Evolutionary conservation across 2,888 invertebrate species (phyloP).

Genomic region (Homarus gammarus): DNA sequence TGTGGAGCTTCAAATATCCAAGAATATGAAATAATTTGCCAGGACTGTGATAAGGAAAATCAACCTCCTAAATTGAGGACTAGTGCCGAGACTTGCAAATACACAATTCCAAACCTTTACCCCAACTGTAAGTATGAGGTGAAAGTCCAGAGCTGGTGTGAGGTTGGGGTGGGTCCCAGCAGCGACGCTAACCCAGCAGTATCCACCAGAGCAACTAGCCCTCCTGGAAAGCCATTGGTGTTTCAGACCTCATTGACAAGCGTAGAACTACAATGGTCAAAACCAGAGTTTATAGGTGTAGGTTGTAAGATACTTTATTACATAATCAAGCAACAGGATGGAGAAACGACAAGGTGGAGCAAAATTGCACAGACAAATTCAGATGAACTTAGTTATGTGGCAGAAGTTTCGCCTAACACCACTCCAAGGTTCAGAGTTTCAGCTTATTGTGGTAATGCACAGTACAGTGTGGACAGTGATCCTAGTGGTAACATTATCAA

Average conservation of each 20-base stretch:
- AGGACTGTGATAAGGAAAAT: neutral
- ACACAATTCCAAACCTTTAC: neutral
- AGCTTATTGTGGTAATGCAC: constrained; percentile 19
- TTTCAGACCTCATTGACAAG: neutral
- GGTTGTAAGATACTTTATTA: neutral
- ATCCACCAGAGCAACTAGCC: neutral
- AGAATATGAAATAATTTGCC: neutral
- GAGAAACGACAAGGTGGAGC: neutral
- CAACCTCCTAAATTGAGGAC: neutral
- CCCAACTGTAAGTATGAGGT: constrained; percentile 30
- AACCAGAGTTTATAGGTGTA: neutral
- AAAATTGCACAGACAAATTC: neutral
- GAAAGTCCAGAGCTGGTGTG: constrained; percentile 16
- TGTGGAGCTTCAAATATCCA: neutral
- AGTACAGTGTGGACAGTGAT: constrained; percentile 10
- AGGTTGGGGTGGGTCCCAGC: constrained; percentile 24
- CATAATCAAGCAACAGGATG: neutral
- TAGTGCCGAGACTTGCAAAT: neutral
- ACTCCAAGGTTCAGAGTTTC: neutral
- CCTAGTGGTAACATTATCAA: neutral
- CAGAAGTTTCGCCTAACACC: neutral
- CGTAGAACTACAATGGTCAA: neutral
- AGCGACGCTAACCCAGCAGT: neutral
- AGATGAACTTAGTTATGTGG: neutral
- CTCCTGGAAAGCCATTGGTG: neutral